Evolutionary conservation across 2,113 vertebrate genomes (phyloP), one percentile per base, ranked within the genome.

Genomic region (Myiozetetes cayanensis): DNA sequence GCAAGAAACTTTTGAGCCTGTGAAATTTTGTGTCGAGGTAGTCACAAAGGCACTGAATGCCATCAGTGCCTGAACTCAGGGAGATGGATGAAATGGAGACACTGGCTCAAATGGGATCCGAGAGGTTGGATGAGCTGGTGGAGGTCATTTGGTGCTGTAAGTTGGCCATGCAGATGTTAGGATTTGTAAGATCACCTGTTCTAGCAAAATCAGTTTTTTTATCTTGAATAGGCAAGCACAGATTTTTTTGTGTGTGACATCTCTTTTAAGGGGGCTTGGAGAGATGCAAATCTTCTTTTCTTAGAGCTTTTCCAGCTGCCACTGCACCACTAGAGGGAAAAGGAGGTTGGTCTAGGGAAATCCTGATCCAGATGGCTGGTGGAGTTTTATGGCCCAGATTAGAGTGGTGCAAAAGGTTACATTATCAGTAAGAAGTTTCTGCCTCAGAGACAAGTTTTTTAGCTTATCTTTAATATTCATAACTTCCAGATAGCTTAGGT

Each of bases 401-500:
- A 70, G 74, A 43, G 8, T 52, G 49, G 7, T 76, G 44, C 41
- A 44, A 65, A 83, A 80, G 65, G 49, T 78, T 94, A 49, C 31
- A 33, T 33, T 37, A 49, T 61, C 74, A 75, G 20, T 61, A 41
- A 74, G 56, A 92, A 56, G 30, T 90, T 77, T 22, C 68, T 92
- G 68, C 80, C 41, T 89, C 61, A 20, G 65, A 65, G 73, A 71
- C 18, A 72, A 74, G 16, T 14, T 84, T 74, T 80, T 70, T 39
- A 49, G 30, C 79, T 94, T 87, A 39, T 41, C 63, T 94, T 87
- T 89, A 93, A 46, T 89, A 79, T 75, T 86, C 9, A 28, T 90
- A 63, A 72, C 39, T 81, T 86, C 10, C n/a, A 63, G n/a, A 75
- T 56, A 87, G 39, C 41, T 88, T 63, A 56, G 31, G 44, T 72